A percentile compares a stretch with the other conserved stretches of the same genome.
phyloP scores from a whole-genome alignment of 2,888 invertebrate genomes.

The Chloroclystis v-ata region DNA sequence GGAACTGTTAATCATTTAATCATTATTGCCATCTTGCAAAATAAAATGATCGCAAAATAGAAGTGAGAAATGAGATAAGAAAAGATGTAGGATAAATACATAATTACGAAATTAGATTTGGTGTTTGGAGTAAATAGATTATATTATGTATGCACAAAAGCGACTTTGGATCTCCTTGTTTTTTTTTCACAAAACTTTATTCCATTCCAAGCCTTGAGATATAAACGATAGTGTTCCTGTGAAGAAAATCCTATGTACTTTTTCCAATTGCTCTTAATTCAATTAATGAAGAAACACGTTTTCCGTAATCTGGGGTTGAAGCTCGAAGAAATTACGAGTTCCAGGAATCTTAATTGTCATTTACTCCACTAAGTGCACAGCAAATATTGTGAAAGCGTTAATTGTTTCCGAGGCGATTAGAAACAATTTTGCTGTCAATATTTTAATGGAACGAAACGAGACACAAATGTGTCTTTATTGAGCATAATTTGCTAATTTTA shows the following conservation, averaged over 20 bases:
- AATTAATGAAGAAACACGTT: constrained; percentile 22
- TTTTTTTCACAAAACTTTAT: too few species aligned
- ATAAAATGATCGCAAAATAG: too few species aligned
- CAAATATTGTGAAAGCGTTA: constrained; percentile 12
- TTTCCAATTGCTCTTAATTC: constrained; percentile 20
- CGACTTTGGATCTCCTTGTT: too few species aligned
- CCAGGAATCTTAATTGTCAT: constrained; percentile 16
- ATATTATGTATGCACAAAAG: too few species aligned
- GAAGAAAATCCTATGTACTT: constrained; percentile 6
- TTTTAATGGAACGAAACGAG: background rate
- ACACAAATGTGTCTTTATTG: background rate
- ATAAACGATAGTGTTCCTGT: background rate
- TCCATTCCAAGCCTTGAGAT: too few species aligned
- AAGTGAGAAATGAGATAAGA: too few species aligned
- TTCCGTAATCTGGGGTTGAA: constrained; percentile 14
- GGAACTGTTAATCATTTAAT: background rate
- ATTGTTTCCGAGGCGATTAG: constrained; percentile 3
- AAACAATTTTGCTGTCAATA: background rate
- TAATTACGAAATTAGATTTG: too few species aligned
- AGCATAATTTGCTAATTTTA: too few species aligned
- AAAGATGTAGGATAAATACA: too few species aligned
- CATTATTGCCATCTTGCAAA: too few species aligned
- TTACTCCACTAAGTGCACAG: constrained; percentile 15
- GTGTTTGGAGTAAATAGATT: too few species aligned
- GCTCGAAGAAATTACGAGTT: constrained; percentile 17